Conservation (phyloP, 2,797 vertebrate species). For the Lepilemur ruficaudatus region DNA sequence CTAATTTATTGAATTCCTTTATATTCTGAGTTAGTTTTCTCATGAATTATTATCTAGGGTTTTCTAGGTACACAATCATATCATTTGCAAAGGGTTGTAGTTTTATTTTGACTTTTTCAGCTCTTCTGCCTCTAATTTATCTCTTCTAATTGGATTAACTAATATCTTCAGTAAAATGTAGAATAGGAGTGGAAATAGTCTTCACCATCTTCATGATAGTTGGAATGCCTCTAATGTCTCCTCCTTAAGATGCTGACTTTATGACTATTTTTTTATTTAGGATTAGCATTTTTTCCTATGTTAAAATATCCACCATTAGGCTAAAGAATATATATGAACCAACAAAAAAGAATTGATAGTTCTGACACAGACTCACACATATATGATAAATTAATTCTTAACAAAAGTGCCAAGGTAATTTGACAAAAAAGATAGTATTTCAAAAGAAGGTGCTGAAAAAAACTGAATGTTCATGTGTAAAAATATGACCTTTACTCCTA, state of each 20-base stretch:
- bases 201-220: neutral
- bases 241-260: neutral
- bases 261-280: neutral
- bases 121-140: neutral
- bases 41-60: neutral
- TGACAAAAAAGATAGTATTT: neutral
- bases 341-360: neutral
- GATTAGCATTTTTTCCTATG: neutral
- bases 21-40: neutral
- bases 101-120: neutral
- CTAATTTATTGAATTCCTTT: neutral
- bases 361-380: neutral
- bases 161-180: neutral
- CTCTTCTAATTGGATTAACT: neutral
- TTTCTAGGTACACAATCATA: neutral
- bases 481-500: neutral
- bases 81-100: neutral
- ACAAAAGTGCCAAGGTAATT: neutral
- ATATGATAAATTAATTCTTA: neutral
- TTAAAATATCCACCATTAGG: neutral
- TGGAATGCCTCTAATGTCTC: neutral
- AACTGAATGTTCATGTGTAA: neutral
- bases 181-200: neutral
- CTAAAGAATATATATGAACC: neutral
- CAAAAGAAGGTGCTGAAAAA: neutral